These are phyloP conservation scores for Ophioninae sp. DNA, from an alignment of 2,888 invertebrate species.

Conservation along the genomic window DNA sequence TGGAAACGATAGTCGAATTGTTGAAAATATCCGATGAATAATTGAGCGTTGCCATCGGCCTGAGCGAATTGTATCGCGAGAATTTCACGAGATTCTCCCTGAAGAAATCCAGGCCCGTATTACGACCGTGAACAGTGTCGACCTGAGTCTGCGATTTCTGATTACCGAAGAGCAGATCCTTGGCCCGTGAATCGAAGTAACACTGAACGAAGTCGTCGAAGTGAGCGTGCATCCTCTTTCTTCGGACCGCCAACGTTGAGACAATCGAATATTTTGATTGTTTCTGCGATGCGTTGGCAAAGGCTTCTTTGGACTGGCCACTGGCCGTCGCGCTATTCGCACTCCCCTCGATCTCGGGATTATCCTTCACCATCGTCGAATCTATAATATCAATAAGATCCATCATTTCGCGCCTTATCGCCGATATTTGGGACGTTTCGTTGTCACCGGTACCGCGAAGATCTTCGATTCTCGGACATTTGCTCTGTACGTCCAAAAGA, in stretches of 20 bases:
- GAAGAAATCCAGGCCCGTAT: constrained; percentile 88
- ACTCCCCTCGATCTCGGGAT: background rate
- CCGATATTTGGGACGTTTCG: constrained; percentile 82
- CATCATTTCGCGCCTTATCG: constrained; percentile 83
- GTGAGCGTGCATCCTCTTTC: constrained; percentile 91
- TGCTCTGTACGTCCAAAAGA: constrained; percentile 83
- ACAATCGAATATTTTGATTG: constrained; percentile 68
- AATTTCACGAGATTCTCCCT: constrained; percentile 93
- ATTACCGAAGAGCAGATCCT: constrained; percentile 86
- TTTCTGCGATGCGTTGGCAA: constrained; percentile 64
- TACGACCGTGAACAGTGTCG: constrained; percentile 67
- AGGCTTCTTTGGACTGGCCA: constrained; percentile 67
- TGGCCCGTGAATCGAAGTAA: constrained; percentile 90
- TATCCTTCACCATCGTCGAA: constrained; percentile 79
- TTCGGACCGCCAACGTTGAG: constrained; percentile 85
- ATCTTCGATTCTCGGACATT: constrained; percentile 84
- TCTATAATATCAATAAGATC: constrained; percentile 83
- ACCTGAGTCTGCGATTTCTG: constrained; percentile 63
- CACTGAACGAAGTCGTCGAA: constrained; percentile 95
- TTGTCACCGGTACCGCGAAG: constrained; percentile 81
- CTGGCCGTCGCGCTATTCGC: background rate
- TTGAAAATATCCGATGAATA: constrained; percentile 95
- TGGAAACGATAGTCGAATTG: constrained; percentile 92
- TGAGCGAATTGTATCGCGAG: constrained; percentile 89
- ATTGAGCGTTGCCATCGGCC: constrained; percentile 92